phyloP scores from a whole-genome alignment of 1,140 invertebrate species.

The Eueides isabella region DNA sequence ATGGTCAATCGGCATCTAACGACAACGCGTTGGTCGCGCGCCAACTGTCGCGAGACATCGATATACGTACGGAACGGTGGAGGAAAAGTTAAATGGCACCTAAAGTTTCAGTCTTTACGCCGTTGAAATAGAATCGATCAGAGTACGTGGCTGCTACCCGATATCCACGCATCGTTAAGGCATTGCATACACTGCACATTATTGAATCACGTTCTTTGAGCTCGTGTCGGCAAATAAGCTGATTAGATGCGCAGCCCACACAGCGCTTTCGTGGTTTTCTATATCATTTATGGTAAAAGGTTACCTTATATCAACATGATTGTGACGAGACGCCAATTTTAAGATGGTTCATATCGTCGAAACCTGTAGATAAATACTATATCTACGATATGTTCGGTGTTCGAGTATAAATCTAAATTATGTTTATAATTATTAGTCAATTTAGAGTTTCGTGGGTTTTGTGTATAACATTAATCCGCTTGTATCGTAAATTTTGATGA shows the following conservation, averaged over 20 bases:
- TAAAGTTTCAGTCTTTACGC: constrained; percentile 20
- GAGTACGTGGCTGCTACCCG: not conserved
- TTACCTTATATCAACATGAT: constrained; percentile 26
- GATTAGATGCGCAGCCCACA: constrained; percentile 41
- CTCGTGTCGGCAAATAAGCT: constrained; percentile 39
- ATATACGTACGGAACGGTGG: constrained; percentile 23
- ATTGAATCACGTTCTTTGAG: constrained; percentile 45
- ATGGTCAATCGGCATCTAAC: constrained; percentile 61
- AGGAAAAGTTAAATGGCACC: not conserved
- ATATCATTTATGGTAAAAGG: constrained; percentile 35
- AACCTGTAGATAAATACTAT: not conserved
- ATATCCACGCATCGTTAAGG: constrained; percentile 37
- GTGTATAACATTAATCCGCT: not conserved
- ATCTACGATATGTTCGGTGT: not conserved
- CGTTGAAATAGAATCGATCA: constrained; percentile 23
- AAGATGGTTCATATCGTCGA: not conserved
- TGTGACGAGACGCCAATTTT: constrained; percentile 6
- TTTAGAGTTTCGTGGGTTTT: not conserved
- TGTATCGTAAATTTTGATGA: constrained; percentile 19
- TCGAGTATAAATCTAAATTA: not conserved
- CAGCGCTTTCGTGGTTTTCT: constrained; percentile 24
- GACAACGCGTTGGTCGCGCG: constrained; percentile 71
- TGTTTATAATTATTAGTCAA: not conserved
- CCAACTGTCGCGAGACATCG: constrained; percentile 63
- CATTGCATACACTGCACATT: constrained; percentile 39